A percentile compares a stretch with the other conserved stretches of the same genome.
Evolutionary conservation across 2,888 invertebrate species (phyloP).

Genomic region (Malacosoma neustria): DNA sequence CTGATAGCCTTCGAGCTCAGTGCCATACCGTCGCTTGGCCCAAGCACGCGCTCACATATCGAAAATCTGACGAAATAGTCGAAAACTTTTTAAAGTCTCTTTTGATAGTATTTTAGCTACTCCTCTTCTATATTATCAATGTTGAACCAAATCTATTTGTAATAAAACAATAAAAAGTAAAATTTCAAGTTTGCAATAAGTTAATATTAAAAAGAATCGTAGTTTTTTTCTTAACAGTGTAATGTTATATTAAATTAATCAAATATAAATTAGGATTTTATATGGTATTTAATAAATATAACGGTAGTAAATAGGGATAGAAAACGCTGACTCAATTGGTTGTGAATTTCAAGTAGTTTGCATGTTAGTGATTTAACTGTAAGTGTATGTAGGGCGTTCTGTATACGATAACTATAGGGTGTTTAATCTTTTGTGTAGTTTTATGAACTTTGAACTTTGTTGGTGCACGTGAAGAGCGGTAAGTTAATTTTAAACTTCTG

Average conservation of each 20-base stretch:
- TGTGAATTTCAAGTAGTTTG: conserved; percentile 33
- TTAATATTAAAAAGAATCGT: no score
- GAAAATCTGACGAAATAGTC: conserved; percentile 13
- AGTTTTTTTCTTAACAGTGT: no score
- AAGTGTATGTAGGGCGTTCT: conserved; percentile 22
- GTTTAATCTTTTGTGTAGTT: conserved; percentile 1
- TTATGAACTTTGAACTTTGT: conserved; percentile 3
- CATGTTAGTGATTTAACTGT: conserved; percentile 19
- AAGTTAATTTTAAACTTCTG: background rate
- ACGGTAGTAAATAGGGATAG: conserved; percentile 22
- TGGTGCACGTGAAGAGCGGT: background rate
- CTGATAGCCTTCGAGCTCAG: conserved; percentile 53
- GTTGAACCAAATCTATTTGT: no score
- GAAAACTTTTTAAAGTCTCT: background rate
- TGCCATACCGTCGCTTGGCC: conserved; percentile 42
- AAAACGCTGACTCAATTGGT: conserved; percentile 36
- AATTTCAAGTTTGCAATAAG: no score
- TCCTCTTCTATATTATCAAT: no score
- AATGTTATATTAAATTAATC: no score
- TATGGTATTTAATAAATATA: no score
- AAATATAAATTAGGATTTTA: no score
- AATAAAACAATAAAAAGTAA: no score
- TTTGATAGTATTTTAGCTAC: no score
- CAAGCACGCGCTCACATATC: conserved; percentile 44
- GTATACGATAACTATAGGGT: conserved; percentile 16